Evolutionary conservation across 2,888 invertebrate genomes (phyloP), one percentile per base, ranked within the genome.

Genomic region (Microchrysa polita): DNA sequence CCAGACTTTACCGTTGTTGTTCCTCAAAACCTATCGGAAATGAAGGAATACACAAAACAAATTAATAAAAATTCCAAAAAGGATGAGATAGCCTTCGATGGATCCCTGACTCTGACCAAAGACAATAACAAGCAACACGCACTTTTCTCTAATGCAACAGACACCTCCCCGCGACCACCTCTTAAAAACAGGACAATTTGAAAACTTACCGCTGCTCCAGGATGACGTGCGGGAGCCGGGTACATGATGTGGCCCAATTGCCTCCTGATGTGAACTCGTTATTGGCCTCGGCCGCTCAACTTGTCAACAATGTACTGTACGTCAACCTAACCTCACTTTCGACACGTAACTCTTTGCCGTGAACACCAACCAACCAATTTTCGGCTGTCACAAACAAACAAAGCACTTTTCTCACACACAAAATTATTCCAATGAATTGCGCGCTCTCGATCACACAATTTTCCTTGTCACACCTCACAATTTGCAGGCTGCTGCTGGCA

Each of bases 171-270:
- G 12, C 12, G 7, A 12, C 42, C 42, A 42, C 34, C 16, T 14
- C 20, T n/a, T 34, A 34, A 34, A 34, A n/a, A n/a, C 2, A 34
- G 27, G 4, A 5, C 10, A 57, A 59, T 22, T 57, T 9, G 20
- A 14, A 9, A 83, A 90, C 91, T 90, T 86, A 92, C 91, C 87
- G 91, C 88, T 84, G 89, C 89, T 83, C 91, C 89, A 86, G 92
- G 91, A 87, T 92, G 92, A 87, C 92, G 89, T 85, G 74, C 74
- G 61, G 90, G 90, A 83, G 91, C 88, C 83, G 92, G 91, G 87
- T 92, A 92, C 92, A 92, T 92, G 27, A 34, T 34, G 27, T 7
- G 27, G 27, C 27, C 2, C 27, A 34, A 34, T 20, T 57, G n/a
- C 22, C 57, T 18, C 18, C 16, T 12, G 18, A 7, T n/a, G 2